Evolutionary conservation across 2,797 vertebrate genomes (phyloP).

Genomic region (Acanthornis magna): DNA sequence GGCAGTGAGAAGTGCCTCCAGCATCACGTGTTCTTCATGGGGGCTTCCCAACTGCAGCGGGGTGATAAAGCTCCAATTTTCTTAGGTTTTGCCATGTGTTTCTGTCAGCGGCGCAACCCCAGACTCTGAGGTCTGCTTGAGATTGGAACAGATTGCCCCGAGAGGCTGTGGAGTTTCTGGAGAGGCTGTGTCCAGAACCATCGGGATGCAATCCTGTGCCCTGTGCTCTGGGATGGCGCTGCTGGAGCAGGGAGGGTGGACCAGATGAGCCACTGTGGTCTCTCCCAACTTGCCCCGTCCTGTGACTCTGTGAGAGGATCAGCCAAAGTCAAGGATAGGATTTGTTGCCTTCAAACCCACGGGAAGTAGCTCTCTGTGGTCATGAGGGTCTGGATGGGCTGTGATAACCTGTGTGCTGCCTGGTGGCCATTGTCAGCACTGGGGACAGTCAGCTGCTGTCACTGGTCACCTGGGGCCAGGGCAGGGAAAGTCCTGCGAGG

Average conservation of each 20-base stretch:
- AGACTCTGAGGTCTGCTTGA: not conserved
- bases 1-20: not conserved
- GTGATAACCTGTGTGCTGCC: not conserved
- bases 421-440: rapidly evolving
- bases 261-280: not conserved
- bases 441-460: not conserved
- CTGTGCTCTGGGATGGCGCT: not conserved
- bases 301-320: not conserved
- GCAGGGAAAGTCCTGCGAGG: not conserved
- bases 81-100: rapidly evolving
- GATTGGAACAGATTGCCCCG: not conserved
- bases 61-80: not conserved
- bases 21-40: rapidly evolving
- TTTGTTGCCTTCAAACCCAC: not conserved
- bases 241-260: not conserved
- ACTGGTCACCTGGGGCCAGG: not conserved
- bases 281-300: not conserved
- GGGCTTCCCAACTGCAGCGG: not conserved
- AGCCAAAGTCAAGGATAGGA: not conserved
- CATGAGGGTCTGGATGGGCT: rapidly evolving
- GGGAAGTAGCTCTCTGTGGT: not conserved
- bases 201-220: not conserved
- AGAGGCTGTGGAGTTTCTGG: not conserved
- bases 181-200: no score
- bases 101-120: not conserved